Percentiles rank a stretch among this genome's conserved stretches.
Conservation (phyloP, 2,113 vertebrate genomes). For the Microtus richardsoni region DNA sequence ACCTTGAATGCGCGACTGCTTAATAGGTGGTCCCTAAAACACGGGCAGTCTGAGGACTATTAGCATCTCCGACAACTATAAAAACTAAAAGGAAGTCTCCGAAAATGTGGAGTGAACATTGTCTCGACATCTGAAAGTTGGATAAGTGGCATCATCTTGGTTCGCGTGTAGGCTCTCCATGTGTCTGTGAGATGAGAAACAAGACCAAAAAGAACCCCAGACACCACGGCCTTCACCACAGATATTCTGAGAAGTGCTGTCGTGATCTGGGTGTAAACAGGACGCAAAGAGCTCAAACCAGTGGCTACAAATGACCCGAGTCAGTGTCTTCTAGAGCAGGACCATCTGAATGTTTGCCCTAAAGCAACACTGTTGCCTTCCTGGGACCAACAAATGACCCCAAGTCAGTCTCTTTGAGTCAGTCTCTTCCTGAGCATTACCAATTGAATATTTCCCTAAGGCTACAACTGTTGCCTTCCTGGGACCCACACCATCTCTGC, state of each 20-base stretch:
- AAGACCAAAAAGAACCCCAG: not conserved
- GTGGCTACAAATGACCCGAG: not conserved
- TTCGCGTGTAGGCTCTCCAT: rapidly evolving
- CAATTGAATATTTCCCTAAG: not conserved
- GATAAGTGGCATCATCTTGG: not conserved
- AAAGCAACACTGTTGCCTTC: not conserved
- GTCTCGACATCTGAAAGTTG: not conserved
- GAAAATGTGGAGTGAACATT: not conserved
- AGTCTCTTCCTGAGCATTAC: not conserved
- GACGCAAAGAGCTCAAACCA: not conserved
- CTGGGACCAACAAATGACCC: not conserved
- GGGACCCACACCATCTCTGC: not conserved
- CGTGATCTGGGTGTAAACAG: not conserved
- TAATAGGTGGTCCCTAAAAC: not conserved
- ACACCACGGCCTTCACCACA: not conserved
- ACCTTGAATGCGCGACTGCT: not conserved
- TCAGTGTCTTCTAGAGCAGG: not conserved
- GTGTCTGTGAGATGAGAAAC: not conserved
- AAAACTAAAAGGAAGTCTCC: not conserved
- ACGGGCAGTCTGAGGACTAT: not conserved
- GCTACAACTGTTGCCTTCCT: not conserved
- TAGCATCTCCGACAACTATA: not conserved
- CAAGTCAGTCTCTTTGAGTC: not conserved
- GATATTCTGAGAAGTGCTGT: not conserved
- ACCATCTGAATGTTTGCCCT: not conserved